phyloP scores from a whole-genome alignment of 2,797 vertebrate species.

The Gorsachius magnificus region DNA sequence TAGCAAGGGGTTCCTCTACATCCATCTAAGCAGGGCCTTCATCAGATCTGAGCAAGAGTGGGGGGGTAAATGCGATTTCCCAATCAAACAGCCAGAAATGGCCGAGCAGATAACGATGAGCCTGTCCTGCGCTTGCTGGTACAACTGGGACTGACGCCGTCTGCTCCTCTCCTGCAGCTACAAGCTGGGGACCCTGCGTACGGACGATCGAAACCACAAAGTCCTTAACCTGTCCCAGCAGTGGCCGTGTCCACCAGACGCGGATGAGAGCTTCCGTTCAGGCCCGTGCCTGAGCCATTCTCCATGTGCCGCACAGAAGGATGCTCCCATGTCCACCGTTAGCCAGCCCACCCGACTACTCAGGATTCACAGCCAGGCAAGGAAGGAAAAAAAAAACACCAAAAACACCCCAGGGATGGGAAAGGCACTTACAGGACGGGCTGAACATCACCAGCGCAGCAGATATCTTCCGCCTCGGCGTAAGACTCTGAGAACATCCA shows the following conservation, averaged over 20 bases:
- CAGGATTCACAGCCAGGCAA: rapidly evolving
- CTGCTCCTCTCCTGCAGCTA: not conserved
- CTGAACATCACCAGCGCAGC: not conserved
- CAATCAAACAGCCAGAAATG: not conserved
- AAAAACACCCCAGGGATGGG: rapidly evolving
- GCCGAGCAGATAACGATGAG: not conserved
- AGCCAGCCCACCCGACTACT: not conserved
- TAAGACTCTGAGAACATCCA: not conserved
- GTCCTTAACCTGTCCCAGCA: not conserved
- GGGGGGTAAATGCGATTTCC: rapidly evolving
- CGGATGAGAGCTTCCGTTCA: not conserved
- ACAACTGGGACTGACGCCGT: rapidly evolving
- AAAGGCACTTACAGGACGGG: slow-evolving; percentile 31
- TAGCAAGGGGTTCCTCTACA: rapidly evolving
- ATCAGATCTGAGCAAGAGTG: not conserved
- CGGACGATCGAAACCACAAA: rapidly evolving
- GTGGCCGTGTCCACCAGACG: rapidly evolving
- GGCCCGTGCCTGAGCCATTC: rapidly evolving
- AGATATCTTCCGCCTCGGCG: not conserved
- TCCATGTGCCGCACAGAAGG: rapidly evolving
- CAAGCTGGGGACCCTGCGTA: rapidly evolving
- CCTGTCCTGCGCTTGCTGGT: not conserved
- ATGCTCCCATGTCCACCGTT: rapidly evolving
- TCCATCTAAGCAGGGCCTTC: not conserved
- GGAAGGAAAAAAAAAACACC: not conserved